Conservation (phyloP, 2,888 invertebrate genomes). For the Ceratothoa steindachneri region DNA sequence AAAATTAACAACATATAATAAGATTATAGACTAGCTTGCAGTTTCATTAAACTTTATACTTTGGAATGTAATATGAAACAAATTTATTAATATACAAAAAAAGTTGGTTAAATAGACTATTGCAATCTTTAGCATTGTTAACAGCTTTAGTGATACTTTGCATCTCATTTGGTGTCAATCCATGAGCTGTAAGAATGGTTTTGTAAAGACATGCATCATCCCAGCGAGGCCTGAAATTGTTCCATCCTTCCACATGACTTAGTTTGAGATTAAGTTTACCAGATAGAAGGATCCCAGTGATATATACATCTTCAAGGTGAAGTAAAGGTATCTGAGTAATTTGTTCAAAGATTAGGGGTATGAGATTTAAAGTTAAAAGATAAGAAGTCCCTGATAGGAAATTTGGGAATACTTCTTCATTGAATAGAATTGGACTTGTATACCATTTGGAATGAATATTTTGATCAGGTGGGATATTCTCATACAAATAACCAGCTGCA, state of each 20-base stretch:
- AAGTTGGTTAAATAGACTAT: background rate
- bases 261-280: slow-evolving; percentile 37
- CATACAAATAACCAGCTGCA: slow-evolving; percentile 51
- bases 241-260: slow-evolving; percentile 34
- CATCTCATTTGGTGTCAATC: slow-evolving; percentile 27
- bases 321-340: slow-evolving; percentile 49
- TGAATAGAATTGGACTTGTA: slow-evolving; percentile 49
- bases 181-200: slow-evolving; percentile 31
- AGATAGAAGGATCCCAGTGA: slow-evolving; percentile 50
- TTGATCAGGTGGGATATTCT: slow-evolving; percentile 49
- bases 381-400: slow-evolving; percentile 52
- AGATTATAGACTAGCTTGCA: too few relatives aligned
- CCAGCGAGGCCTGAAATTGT: slow-evolving; percentile 22
- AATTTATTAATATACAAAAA: background rate
- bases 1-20: too few relatives aligned
- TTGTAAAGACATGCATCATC: slow-evolving; percentile 25
- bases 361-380: slow-evolving; percentile 50
- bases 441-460: slow-evolving; percentile 51
- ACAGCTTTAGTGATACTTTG: background rate
- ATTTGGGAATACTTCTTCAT: slow-evolving; percentile 49
- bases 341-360: slow-evolving; percentile 49
- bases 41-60: too few relatives aligned
- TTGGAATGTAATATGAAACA: background rate
- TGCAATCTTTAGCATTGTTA: background rate
- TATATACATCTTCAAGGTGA: slow-evolving; percentile 52